phyloP scores from a whole-genome alignment of 2,888 invertebrate genomes.

The Erebia aethiops region DNA sequence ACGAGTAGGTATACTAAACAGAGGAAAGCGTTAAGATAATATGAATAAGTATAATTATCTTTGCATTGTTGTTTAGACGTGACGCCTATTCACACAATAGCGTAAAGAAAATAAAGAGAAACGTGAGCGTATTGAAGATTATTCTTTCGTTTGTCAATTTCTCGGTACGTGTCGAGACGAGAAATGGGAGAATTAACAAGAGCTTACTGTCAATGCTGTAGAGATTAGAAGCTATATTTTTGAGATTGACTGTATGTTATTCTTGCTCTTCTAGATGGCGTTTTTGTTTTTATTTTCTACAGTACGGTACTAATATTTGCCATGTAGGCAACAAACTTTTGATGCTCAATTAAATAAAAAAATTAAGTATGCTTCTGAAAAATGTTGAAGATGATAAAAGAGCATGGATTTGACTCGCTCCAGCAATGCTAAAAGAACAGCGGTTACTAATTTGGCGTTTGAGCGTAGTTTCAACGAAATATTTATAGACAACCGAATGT shows the following conservation, averaged over 20 bases:
- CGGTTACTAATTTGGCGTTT: too few relatives aligned
- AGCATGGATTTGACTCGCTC: too few relatives aligned
- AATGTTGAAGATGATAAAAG: too few relatives aligned
- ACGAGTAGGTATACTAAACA: not conserved
- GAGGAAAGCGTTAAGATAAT: not conserved
- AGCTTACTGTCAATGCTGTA: not conserved
- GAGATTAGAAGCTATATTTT: not conserved
- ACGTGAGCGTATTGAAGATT: constrained; percentile 13
- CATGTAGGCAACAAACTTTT: too few relatives aligned
- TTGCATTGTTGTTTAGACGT: not conserved
- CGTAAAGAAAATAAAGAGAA: constrained; percentile 5
- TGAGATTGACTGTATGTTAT: not conserved
- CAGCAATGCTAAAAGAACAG: too few relatives aligned
- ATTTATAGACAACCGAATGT: too few relatives aligned
- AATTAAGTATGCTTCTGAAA: too few relatives aligned
- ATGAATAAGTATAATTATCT: not conserved
- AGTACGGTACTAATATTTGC: too few relatives aligned
- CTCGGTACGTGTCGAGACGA: constrained; percentile 11
- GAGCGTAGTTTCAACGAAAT: too few relatives aligned
- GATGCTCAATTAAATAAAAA: too few relatives aligned
- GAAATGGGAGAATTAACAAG: constrained; percentile 3
- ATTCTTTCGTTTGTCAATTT: constrained; percentile 13
- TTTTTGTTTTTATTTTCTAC: too few relatives aligned
- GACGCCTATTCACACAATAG: not conserved
- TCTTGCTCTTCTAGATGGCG: not conserved